A percentile compares a stretch with the other conserved stretches of the same genome.
Conservation (phyloP, 2,113 vertebrate species). For the Nestor notabilis region DNA sequence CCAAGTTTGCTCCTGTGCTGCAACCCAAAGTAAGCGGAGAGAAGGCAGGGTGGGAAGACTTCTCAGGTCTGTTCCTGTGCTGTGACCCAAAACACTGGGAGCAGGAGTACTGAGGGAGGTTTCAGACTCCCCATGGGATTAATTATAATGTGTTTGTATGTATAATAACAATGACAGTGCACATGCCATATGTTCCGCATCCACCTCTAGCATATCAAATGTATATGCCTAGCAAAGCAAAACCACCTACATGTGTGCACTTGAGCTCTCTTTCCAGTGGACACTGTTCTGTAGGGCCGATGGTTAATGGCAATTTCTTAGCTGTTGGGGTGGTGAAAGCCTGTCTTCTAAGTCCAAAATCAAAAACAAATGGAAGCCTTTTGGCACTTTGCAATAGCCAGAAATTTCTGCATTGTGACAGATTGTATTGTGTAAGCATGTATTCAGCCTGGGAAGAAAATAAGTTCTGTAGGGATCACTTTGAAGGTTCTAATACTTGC, state of each 20-base stretch:
- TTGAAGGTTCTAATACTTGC: not conserved
- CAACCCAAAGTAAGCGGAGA: not conserved
- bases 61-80: not conserved
- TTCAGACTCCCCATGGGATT: not conserved
- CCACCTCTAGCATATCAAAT: no score
- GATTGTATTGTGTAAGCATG: not conserved
- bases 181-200: not conserved
- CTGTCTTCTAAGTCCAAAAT: not conserved
- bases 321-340: not conserved
- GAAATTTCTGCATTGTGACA: not conserved
- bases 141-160: not conserved
- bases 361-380: not conserved
- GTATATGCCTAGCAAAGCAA: not conserved
- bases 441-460: not conserved
- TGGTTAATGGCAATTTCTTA: not conserved
- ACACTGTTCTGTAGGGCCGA: fast-evolving
- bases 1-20: not conserved
- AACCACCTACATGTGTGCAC: fast-evolving
- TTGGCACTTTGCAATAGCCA: not conserved
- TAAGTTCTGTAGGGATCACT: not conserved
- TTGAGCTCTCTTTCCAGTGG: not conserved
- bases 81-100: not conserved
- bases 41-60: not conserved
- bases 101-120: not conserved
- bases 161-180: not conserved